Evolutionary conservation across 2,113 vertebrate genomes (phyloP).

Genomic region (Arenaria interpres): DNA sequence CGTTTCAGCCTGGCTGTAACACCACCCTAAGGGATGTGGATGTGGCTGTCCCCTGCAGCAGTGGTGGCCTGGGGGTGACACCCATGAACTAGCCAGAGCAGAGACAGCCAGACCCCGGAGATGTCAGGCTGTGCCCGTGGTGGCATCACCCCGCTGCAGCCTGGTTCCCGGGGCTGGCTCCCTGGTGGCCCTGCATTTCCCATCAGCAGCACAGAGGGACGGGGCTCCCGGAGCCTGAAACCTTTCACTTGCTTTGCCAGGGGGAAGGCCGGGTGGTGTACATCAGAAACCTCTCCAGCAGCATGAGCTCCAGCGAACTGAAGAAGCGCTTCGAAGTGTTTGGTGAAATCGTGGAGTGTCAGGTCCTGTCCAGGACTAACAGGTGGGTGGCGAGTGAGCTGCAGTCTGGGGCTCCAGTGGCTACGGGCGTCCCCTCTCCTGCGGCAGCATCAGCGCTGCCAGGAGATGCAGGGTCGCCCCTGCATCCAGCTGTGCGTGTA

Average conservation of each 20-base stretch:
- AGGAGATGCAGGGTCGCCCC: not conserved
- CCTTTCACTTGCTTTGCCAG: conserved; percentile 70
- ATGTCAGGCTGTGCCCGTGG: not conserved
- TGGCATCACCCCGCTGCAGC: not conserved
- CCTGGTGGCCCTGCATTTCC: not conserved
- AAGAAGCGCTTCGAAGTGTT: conserved; percentile 94
- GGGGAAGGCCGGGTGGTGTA: conserved; percentile 94
- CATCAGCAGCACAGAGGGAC: fast-evolving
- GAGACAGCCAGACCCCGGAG: not conserved
- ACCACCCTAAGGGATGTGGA: not conserved
- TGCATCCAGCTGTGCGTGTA: not conserved
- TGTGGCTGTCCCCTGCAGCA: not conserved
- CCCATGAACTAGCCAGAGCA: fast-evolving
- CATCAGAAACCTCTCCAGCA: conserved; percentile 89
- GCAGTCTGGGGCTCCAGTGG: not conserved
- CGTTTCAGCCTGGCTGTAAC: not conserved
- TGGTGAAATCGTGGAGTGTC: conserved; percentile 91
- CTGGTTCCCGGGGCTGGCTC: not conserved
- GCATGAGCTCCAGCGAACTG: conserved; percentile 91
- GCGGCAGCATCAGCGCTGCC: not conserved
- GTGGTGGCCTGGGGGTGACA: not conserved
- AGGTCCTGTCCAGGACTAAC: conserved; percentile 88
- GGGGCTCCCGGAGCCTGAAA: not conserved
- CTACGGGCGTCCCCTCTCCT: not conserved
- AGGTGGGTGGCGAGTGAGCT: conserved; percentile 56